Evolutionary conservation across 1,140 invertebrate genomes (phyloP).

Genomic region (Nephotettix cincticeps): DNA sequence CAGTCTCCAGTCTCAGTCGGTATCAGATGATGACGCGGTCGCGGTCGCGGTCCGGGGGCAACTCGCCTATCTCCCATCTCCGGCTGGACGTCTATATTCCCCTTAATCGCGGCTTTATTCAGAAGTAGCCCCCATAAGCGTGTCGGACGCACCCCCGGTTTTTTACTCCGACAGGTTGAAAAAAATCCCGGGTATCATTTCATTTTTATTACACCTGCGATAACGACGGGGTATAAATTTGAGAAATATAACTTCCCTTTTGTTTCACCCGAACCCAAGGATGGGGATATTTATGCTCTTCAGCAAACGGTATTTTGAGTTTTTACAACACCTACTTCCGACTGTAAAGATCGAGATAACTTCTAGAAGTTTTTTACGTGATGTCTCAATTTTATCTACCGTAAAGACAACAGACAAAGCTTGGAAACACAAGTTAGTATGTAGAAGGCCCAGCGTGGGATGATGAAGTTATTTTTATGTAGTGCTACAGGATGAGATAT

Average conservation of each 20-base stretch:
- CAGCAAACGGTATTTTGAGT: too few species aligned
- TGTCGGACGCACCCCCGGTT: background rate
- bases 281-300: too few species aligned
- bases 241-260: background rate
- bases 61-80: background rate
- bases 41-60: background rate
- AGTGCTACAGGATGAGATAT: too few species aligned
- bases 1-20: too few species aligned
- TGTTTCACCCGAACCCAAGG: background rate
- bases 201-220: background rate
- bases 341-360: too few species aligned
- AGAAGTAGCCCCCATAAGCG: background rate
- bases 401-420: too few species aligned
- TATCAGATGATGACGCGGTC: too few species aligned
- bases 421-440: too few species aligned
- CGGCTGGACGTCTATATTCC: background rate
- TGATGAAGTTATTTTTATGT: too few species aligned
- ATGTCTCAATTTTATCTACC: background rate
- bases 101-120: background rate
- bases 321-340: too few species aligned
- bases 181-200: background rate
- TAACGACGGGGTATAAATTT: background rate
- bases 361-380: too few species aligned
- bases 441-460: too few species aligned
- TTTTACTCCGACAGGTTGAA: background rate